These are phyloP conservation scores for Eulimnadia texana DNA, from an alignment of 1,140 invertebrate species.

Conservation along the genomic window DNA sequence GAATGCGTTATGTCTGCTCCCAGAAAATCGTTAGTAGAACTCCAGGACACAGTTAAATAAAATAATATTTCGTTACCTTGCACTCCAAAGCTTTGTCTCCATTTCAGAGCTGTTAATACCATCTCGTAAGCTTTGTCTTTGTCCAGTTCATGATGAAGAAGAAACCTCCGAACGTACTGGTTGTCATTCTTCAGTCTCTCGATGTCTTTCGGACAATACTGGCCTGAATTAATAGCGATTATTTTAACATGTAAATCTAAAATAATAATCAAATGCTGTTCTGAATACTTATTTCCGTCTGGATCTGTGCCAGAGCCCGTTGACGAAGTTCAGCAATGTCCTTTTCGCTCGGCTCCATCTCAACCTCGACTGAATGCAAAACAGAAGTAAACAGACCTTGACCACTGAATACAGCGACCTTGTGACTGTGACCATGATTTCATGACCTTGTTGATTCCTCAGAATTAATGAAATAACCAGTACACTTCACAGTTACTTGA, in stretches of 20 bases:
- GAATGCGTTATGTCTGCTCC: conserved; percentile 47
- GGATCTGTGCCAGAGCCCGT: conserved; percentile 9
- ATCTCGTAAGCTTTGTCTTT: conserved; percentile 49
- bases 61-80: conserved; percentile 42
- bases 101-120: conserved; percentile 64
- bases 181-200: conserved; percentile 46
- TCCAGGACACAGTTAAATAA: background rate
- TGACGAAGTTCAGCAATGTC: conserved; percentile 11
- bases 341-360: conserved; percentile 14
- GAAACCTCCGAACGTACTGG: conserved; percentile 50
- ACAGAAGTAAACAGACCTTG: background rate
- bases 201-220: conserved; percentile 50
- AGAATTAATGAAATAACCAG: too few species aligned
- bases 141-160: conserved; percentile 49
- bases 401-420: too few species aligned
- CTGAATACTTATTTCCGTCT: background rate
- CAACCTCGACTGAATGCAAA: background rate
- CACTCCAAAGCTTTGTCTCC: conserved; percentile 62
- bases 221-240: background rate
- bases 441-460: too few species aligned
- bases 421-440: too few species aligned
- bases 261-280: background rate
- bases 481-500: too few species aligned
- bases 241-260: background rate
- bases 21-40: background rate